phyloP scores from a whole-genome alignment of 2,113 vertebrate genomes.

The Otocyon megalotis region DNA sequence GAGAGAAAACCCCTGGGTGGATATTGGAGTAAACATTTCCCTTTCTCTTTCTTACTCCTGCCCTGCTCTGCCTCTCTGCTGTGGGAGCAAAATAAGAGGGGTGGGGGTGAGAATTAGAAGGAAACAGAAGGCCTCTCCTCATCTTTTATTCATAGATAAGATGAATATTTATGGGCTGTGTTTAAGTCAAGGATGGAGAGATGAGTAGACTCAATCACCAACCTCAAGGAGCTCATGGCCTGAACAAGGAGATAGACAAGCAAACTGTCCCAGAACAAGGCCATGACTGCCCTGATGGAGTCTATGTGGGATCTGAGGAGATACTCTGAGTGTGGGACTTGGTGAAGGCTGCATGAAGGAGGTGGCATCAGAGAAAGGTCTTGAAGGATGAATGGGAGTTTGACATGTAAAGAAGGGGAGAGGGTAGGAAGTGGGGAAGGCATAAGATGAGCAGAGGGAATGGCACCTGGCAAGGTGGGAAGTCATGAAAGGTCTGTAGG shows the following conservation, averaged over 20 bases:
- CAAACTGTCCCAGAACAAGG: background rate
- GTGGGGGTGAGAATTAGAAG: background rate
- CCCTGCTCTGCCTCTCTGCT: background rate
- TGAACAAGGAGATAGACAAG: background rate
- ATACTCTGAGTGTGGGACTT: background rate
- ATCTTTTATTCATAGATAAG: background rate
- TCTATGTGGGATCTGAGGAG: background rate
- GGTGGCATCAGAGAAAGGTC: background rate
- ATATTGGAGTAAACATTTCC: background rate
- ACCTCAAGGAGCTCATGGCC: background rate
- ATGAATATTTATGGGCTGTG: background rate
- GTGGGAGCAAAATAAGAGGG: background rate
- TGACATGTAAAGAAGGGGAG: background rate
- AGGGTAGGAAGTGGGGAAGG: background rate
- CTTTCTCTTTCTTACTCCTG: background rate
- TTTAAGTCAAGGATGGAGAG: background rate
- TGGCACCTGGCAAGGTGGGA: background rate
- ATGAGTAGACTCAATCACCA: background rate
- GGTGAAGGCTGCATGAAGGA: background rate
- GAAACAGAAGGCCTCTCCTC: background rate
- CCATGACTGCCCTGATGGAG: background rate
- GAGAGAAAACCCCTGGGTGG: background rate
- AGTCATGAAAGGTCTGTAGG: background rate
- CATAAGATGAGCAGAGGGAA: background rate
- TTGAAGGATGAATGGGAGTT: background rate